These are phyloP conservation scores for Unio delphinus DNA, from an alignment of 2,888 invertebrate genomes.

Conservation along the genomic window DNA sequence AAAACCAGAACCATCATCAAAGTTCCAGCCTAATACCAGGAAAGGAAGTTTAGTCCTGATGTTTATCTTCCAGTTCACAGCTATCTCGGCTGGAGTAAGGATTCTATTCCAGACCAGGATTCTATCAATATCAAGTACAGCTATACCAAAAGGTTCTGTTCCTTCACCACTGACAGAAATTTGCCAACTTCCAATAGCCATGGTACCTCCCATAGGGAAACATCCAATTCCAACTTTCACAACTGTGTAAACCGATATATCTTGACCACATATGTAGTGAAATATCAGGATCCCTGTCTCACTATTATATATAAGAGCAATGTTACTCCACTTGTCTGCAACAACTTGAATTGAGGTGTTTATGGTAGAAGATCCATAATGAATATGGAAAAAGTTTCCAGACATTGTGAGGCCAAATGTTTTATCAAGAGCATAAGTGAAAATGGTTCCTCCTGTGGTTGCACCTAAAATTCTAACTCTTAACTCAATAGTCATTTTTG, in stretches of 20 bases:
- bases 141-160: slow-evolving; percentile 23
- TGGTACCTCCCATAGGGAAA: slow-evolving; percentile 36
- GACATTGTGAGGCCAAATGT: slow-evolving; percentile 28
- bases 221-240: slow-evolving; percentile 19
- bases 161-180: slow-evolving; percentile 18
- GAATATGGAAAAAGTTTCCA: slow-evolving; percentile 17
- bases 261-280: slow-evolving; percentile 14
- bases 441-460: slow-evolving; percentile 13
- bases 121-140: slow-evolving; percentile 27
- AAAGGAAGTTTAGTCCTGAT: slow-evolving; percentile 2
- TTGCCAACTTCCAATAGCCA: slow-evolving; percentile 43
- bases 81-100: slow-evolving; percentile 17
- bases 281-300: slow-evolving; percentile 18
- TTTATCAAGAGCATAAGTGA: slow-evolving; percentile 14
- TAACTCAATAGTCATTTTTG: slow-evolving; percentile 14
- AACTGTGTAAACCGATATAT: slow-evolving; percentile 6
- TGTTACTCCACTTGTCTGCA: slow-evolving; percentile 26
- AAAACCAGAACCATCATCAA: slow-evolving; percentile 25
- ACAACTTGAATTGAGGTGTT: slow-evolving; percentile 19
- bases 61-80: slow-evolving; percentile 16
- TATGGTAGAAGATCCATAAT: slow-evolving; percentile 9
- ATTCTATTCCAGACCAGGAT: slow-evolving; percentile 21
- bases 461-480: slow-evolving; percentile 7
- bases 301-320: slow-evolving; percentile 31
- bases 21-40: slow-evolving; percentile 24